Base-by-base conservation (phyloP, 1,140 invertebrate genomes). In the Frieseomelitta varia region DNA sequence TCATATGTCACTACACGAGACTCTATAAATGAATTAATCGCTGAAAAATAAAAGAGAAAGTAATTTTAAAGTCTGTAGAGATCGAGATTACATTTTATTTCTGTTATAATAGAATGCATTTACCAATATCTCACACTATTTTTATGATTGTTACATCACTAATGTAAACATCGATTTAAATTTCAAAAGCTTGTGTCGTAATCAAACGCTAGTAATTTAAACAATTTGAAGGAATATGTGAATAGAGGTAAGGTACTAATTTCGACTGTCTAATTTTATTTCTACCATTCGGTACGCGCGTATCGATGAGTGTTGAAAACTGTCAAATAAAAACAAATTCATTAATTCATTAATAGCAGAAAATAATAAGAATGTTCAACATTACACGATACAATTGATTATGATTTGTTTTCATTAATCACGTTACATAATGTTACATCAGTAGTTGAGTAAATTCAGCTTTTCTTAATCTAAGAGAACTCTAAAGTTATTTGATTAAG, bases 241-340 rank as follows among this genome's bases (percentile, higher is more conserved):
- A 81, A 73, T 51, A 77, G 8, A 71, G 15, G 53, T 65, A 67
- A 82, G 47, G 21, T 73, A 88, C 24, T 30, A 79, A 78, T 85
- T 87, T 88, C 55, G 61, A 85, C 47, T 67, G 87, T 82, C 75
- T 72, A 55, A 77, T 53, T 88, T 79, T 85, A 85, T 63, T 19
- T 79, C 58, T 88, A 82, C 53, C 47, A 47, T 75, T 85, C 72
- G 71, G 58, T 82, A 84, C 80, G 76, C 58, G 55, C 34, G 30
- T 79, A 85, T 56, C 61, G 79, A 21, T 76, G 27, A 85, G 53
- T 73, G 71, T 51, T 30, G 68, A 75, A 19, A 82, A 73, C 27
- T 63, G 27, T 56, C 87, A 77, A 78, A 79, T 69, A 80, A 67
- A 81, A 73, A 55, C 24, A 85, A 81, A 87, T 58, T 71, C 63